phyloP scores from a whole-genome alignment of 2,113 vertebrate species.

The Piprites chloris region DNA sequence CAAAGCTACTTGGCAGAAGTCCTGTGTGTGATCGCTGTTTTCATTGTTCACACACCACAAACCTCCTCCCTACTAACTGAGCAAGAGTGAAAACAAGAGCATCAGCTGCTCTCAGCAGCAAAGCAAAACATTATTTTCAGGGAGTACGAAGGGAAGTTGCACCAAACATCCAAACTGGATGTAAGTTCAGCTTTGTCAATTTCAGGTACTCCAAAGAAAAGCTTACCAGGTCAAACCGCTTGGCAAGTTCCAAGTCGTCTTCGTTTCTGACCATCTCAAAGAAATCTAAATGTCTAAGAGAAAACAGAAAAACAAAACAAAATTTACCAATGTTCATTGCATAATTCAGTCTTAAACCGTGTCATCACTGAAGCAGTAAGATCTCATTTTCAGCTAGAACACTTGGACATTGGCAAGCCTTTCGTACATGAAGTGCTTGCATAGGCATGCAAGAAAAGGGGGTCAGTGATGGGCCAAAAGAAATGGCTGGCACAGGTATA shows the following conservation, averaged over 20 bases:
- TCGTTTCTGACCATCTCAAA: constrained; percentile 99
- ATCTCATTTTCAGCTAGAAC: neutral
- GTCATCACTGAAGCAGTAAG: neutral
- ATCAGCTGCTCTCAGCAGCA: neutral
- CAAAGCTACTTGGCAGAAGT: neutral
- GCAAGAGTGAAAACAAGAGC: neutral
- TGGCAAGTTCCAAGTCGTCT: constrained; percentile 91
- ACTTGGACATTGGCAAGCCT: neutral
- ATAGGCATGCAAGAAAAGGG: neutral
- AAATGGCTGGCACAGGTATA: neutral
- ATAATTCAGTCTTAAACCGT: neutral
- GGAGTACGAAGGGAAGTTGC: neutral
- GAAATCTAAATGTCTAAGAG: constrained; percentile 92
- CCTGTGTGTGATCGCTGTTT: neutral
- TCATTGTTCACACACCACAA: neutral
- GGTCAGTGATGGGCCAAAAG: neutral
- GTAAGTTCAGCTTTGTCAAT: neutral
- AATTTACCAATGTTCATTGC: neutral
- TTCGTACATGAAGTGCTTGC: neutral
- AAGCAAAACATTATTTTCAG: neutral
- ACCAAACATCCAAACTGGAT: neutral
- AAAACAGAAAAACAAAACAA: neutral
- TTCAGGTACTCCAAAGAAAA: neutral
- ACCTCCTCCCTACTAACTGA: neutral
- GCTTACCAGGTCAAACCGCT: constrained; percentile 90